Evolutionary conservation across 1,140 invertebrate species (phyloP).

Genomic region (Drosophila albomicans): DNA sequence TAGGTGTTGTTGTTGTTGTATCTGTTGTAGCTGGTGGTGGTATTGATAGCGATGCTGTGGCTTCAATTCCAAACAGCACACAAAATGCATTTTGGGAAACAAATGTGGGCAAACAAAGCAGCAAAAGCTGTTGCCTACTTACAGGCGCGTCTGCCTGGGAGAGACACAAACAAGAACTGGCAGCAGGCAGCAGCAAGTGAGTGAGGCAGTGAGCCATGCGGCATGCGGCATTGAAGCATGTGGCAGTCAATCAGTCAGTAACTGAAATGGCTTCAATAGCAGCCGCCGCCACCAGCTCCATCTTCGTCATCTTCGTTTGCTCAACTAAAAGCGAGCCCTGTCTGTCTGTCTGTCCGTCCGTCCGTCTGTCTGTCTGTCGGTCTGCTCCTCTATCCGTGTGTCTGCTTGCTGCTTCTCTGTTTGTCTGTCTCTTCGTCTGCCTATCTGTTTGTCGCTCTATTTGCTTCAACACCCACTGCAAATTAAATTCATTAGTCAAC

Average conservation of each 20-base stretch:
- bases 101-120: constrained; percentile 26
- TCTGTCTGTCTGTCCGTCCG: constrained; percentile 19
- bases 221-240: neutral
- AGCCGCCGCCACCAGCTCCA: constrained; percentile 9
- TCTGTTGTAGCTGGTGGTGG: too few relatives aligned
- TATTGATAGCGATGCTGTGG: too few relatives aligned
- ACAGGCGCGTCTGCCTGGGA: constrained; percentile 24
- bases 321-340: neutral
- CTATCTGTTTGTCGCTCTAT: constrained; percentile 70
- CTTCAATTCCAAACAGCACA: neutral
- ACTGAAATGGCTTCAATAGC: neutral
- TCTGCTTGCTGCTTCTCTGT: constrained; percentile 2
- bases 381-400: constrained; percentile 20
- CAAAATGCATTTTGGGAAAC: neutral
- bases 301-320: constrained; percentile 6
- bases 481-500: constrained; percentile 84
- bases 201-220: too few relatives aligned
- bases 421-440: neutral
- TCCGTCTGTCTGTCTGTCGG: neutral
- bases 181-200: too few relatives aligned
- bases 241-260: constrained; percentile 45
- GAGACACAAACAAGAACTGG: constrained; percentile 1
- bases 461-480: constrained; percentile 80
- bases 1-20: too few relatives aligned
- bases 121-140: constrained; percentile 63